Conservation (phyloP, 2,113 vertebrate species). For the Callospermophilus lateralis region DNA sequence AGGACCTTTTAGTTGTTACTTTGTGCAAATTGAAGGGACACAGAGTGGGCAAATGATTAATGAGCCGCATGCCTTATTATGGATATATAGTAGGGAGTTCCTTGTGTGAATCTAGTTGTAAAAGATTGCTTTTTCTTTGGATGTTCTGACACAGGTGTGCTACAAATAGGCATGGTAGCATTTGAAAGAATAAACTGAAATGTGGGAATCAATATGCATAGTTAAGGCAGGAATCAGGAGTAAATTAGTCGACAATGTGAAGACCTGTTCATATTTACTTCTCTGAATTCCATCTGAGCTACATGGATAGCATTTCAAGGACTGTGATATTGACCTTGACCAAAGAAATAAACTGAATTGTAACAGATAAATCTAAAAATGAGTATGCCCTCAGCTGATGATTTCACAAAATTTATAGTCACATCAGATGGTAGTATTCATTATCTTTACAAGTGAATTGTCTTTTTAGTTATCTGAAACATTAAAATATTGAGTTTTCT, state of each 20-base stretch:
- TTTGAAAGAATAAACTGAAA: neutral
- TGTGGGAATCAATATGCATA: neutral
- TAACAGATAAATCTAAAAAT: neutral
- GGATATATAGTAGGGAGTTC: neutral
- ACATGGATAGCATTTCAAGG: neutral
- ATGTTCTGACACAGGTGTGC: neutral
- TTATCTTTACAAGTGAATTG: neutral
- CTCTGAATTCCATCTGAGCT: slow-evolving; percentile 36
- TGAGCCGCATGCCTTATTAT: neutral
- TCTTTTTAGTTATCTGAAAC: neutral
- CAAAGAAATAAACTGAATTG: slow-evolving; percentile 3
- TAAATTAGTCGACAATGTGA: neutral
- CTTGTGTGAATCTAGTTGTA: neutral
- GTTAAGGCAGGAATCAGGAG: neutral
- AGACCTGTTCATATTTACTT: neutral
- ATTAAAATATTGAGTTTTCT: neutral
- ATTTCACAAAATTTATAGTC: slow-evolving; percentile 14
- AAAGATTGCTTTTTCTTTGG: neutral
- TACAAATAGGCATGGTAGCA: neutral
- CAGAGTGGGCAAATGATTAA: neutral
- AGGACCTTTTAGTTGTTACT: neutral
- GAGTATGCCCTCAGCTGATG: neutral
- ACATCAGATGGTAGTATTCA: neutral
- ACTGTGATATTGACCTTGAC: slow-evolving; percentile 7
- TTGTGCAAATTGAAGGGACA: neutral